phyloP scores from a whole-genome alignment of 2,888 invertebrate species.

The Cantharis rustica region DNA sequence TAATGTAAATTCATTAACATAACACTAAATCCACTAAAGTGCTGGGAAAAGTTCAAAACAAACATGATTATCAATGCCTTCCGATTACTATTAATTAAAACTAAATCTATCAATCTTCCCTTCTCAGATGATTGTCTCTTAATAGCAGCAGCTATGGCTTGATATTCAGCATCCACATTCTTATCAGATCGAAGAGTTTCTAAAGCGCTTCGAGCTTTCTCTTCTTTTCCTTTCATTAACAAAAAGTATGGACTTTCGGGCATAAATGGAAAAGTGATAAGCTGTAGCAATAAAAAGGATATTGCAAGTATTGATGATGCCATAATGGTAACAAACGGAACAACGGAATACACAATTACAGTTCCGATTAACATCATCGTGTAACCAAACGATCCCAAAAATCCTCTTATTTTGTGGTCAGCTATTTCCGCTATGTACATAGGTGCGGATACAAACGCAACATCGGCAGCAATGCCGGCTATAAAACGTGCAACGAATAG shows the following conservation, averaged over 20 bases:
- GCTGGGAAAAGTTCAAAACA: constrained; percentile 10
- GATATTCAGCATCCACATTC: neutral
- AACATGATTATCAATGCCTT: constrained; percentile 21
- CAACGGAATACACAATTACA: constrained; percentile 49
- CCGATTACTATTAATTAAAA: constrained; percentile 17
- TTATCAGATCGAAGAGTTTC: neutral
- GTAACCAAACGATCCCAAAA: constrained; percentile 51
- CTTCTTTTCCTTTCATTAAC: neutral
- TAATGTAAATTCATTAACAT: constrained; percentile 21
- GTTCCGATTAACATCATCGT: constrained; percentile 53
- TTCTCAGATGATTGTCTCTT: neutral
- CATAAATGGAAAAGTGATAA: neutral
- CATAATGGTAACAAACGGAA: constrained; percentile 48
- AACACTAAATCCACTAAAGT: constrained; percentile 21
- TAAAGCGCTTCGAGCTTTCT: neutral
- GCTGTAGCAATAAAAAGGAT: constrained; percentile 19
- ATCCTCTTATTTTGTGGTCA: constrained; percentile 52
- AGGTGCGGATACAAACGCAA: constrained; percentile 53
- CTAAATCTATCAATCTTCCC: constrained; percentile 2
- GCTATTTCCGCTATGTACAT: constrained; percentile 55
- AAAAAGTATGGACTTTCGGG: neutral
- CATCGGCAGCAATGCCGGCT: constrained; percentile 51
- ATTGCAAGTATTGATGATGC: constrained; percentile 47
- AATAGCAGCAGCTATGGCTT: neutral
- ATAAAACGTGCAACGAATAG: constrained; percentile 50